Evolutionary conservation across 2,888 invertebrate genomes (phyloP).

Genomic region (Sarcophaga rosellei): DNA sequence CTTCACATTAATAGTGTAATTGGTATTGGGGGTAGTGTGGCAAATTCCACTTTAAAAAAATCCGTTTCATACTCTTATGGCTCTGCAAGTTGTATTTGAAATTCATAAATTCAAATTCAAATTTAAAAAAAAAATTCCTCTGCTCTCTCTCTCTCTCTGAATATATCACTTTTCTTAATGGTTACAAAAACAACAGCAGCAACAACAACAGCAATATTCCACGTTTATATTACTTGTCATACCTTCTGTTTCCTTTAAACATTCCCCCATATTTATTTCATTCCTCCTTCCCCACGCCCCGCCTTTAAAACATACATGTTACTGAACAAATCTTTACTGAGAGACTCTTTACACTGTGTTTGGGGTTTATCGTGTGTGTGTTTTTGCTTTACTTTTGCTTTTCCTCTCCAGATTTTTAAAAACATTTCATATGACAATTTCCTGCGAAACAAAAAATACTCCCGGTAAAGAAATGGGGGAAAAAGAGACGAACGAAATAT

Average conservation of each 20-base stretch:
- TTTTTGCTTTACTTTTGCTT: not conserved
- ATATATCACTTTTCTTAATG: not conserved
- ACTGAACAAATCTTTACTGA: conserved; percentile 18
- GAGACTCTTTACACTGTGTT: not conserved
- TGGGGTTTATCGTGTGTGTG: not conserved
- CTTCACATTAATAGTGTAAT: too few relatives aligned
- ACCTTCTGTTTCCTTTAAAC: not conserved
- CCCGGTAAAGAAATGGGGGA: not conserved
- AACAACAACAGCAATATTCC: not conserved
- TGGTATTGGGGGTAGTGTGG: too few relatives aligned
- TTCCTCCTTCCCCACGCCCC: not conserved
- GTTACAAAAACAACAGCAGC: not conserved
- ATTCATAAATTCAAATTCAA: not conserved
- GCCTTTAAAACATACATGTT: not conserved
- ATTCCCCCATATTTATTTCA: not conserved
- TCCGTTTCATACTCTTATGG: too few relatives aligned
- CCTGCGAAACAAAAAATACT: conserved; percentile 16
- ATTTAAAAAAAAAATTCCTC: not conserved
- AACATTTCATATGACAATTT: conserved; percentile 38
- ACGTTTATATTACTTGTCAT: not conserved
- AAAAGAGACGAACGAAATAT: not conserved
- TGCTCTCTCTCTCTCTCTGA: not conserved
- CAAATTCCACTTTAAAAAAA: too few relatives aligned
- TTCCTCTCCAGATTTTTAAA: not conserved
- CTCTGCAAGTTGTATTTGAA: not conserved